These are phyloP conservation scores for Drosophila bipectinata DNA, from an alignment of 1,140 invertebrate genomes.

Conservation along the genomic window DNA sequence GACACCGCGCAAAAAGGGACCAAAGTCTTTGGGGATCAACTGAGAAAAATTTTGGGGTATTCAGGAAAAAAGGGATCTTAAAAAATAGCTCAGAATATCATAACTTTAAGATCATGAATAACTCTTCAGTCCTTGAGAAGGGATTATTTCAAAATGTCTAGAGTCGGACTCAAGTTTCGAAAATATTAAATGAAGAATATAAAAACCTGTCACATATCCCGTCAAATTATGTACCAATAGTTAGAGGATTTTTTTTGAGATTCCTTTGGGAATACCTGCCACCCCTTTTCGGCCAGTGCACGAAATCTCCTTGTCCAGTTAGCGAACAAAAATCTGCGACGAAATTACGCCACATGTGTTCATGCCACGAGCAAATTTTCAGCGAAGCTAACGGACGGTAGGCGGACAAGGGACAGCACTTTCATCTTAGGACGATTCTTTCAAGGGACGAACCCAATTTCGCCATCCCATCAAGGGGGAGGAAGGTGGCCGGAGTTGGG, in stretches of 20 bases:
- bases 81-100: neutral
- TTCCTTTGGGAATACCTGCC: neutral
- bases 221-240: too few relatives aligned
- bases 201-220: too few relatives aligned
- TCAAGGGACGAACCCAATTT: constrained; percentile 81
- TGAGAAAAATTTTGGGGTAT: neutral
- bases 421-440: constrained; percentile 82
- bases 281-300: constrained; percentile 48
- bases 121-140: neutral
- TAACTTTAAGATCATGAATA: neutral
- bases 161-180: too few relatives aligned
- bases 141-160: too few relatives aligned
- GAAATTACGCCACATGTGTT: constrained; percentile 82
- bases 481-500: constrained; percentile 11
- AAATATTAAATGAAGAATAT: too few relatives aligned
- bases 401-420: constrained; percentile 78
- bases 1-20: constrained; percentile 33
- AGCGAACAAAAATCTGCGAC: constrained; percentile 81
- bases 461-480: constrained; percentile 47
- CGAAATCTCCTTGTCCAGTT: constrained; percentile 79
- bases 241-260: too few relatives aligned
- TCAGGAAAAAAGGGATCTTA: too few relatives aligned
- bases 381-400: constrained; percentile 75
- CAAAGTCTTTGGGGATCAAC: neutral
- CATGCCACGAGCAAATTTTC: constrained; percentile 82